These are phyloP conservation scores for Chironomus riparius DNA, from an alignment of 2,888 invertebrate genomes.

Conservation along the genomic window DNA sequence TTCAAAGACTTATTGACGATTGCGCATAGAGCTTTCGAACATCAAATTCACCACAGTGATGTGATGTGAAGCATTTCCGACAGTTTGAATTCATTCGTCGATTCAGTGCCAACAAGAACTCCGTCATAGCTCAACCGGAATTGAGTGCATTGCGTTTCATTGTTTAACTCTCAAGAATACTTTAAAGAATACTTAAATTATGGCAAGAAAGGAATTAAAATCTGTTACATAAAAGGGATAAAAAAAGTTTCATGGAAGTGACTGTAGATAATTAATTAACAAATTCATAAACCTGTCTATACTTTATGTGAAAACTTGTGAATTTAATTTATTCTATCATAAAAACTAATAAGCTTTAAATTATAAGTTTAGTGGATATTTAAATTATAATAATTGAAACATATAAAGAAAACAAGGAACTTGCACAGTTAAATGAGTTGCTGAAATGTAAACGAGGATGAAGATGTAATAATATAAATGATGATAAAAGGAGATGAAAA, in stretches of 20 bases:
- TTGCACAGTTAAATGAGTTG: no score
- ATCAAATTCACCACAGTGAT: conserved; percentile 13
- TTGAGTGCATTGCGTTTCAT: conserved; percentile 20
- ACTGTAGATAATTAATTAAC: no score
- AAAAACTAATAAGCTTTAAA: no score
- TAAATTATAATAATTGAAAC: no score
- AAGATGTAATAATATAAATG: no score
- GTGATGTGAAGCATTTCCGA: neutral
- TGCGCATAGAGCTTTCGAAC: conserved; percentile 19
- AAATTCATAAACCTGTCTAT: no score
- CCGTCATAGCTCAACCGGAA: conserved; percentile 22
- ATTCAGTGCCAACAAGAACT: conserved; percentile 27
- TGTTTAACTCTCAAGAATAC: neutral
- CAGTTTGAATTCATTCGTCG: neutral
- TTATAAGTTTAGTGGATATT: neutral
- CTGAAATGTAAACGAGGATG: no score
- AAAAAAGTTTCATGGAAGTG: no score
- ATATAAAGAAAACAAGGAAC: neutral
- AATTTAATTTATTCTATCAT: no score
- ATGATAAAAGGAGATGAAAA: no score
- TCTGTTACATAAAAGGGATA: no score
- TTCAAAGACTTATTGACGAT: neutral
- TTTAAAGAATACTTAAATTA: conserved; percentile 15
- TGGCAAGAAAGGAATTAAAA: neutral
- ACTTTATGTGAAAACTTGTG: no score